A percentile compares a stretch with the other conserved stretches of the same genome.
phyloP scores from a whole-genome alignment of 2,113 vertebrate species.

The Ctenomys sociabilis region DNA sequence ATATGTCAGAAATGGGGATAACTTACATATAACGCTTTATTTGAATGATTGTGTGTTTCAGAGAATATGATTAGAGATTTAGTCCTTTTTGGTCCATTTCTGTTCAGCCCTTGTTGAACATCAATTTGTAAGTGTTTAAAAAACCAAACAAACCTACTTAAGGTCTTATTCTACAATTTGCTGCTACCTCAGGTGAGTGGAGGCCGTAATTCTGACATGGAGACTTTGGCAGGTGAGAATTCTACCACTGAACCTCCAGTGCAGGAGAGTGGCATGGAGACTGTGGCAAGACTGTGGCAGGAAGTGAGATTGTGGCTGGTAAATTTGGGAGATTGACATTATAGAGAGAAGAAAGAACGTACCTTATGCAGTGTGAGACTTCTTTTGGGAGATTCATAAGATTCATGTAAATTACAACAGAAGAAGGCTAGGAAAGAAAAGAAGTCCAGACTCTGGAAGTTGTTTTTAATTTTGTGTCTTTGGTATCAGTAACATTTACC shows the following conservation, averaged over 20 bases:
- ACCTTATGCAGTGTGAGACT: neutral
- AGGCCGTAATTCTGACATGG: neutral
- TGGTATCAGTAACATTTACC: neutral
- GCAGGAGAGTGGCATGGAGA: neutral
- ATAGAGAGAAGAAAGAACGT: neutral
- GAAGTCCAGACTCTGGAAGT: neutral
- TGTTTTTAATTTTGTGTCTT: conserved; percentile 26
- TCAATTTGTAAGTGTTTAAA: neutral
- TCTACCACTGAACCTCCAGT: too few relatives aligned
- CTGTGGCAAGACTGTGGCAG: neutral
- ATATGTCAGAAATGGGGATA: neutral
- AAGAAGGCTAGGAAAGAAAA: neutral
- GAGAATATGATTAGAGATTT: neutral
- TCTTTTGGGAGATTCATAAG: neutral
- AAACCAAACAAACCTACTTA: neutral
- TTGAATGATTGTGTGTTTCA: neutral
- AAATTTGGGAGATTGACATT: neutral
- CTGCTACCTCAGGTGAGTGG: neutral
- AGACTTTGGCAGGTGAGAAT: neutral
- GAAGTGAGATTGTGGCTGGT: neutral
- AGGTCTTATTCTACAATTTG: neutral
- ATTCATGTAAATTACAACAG: neutral
- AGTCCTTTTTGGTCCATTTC: neutral
- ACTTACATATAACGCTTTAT: neutral
- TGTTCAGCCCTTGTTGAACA: neutral